A percentile compares a stretch with the other conserved stretches of the same genome.
Conservation (phyloP, 1,140 invertebrate genomes). For the Anoplolepis gracilipes region DNA sequence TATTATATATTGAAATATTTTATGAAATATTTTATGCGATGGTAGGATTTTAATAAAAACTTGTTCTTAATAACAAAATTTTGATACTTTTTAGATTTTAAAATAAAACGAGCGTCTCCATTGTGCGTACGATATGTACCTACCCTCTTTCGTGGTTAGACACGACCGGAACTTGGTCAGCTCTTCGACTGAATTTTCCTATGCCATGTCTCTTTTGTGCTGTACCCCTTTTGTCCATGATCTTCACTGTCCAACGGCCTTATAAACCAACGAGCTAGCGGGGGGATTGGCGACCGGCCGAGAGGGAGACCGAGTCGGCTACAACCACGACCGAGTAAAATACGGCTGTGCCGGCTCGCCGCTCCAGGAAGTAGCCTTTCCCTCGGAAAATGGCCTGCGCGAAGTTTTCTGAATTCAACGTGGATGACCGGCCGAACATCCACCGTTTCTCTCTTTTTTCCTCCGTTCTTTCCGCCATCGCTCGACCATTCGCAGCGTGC, state of each 20-base stretch:
- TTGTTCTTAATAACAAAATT: too few species aligned
- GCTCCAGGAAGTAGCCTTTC: conserved; percentile 68
- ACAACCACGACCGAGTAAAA: conserved; percentile 71
- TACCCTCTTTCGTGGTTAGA: conserved; percentile 20
- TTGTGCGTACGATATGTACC: conserved; percentile 49
- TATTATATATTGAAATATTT: too few species aligned
- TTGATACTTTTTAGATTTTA: too few species aligned
- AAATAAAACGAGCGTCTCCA: neutral
- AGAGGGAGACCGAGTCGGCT: conserved; percentile 30
- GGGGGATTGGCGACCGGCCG: conserved; percentile 15
- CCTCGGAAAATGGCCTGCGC: conserved; percentile 68
- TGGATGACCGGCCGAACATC: conserved; percentile 29
- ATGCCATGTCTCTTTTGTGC: conserved; percentile 51
- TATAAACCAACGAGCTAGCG: conserved; percentile 65
- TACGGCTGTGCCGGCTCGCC: conserved; percentile 62
- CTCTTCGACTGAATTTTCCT: conserved; percentile 71
- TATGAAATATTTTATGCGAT: too few species aligned
- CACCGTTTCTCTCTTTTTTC: neutral
- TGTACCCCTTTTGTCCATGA: conserved; percentile 70
- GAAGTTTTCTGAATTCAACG: conserved; percentile 71
- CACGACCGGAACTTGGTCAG: conserved; percentile 70
- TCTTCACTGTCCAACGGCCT: conserved; percentile 67
- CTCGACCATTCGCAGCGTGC: conserved; percentile 16
- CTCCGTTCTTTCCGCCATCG: neutral
- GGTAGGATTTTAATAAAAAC: too few species aligned